Conservation (phyloP, 2,113 vertebrate species). For the Falco punctatus region DNA sequence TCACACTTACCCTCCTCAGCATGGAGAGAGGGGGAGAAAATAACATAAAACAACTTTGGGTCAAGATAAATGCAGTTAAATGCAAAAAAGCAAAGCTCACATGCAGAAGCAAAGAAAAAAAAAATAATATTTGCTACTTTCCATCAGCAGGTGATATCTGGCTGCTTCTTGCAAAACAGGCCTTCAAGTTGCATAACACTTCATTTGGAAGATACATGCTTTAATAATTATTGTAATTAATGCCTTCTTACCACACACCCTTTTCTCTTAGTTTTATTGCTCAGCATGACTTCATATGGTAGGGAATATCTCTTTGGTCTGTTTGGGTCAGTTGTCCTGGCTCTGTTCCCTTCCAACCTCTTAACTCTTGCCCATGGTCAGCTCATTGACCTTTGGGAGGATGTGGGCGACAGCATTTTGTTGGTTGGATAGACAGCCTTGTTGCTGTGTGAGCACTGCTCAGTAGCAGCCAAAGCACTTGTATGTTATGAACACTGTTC, state of each 20-base stretch:
- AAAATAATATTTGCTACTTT: not conserved
- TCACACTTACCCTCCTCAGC: too few species aligned
- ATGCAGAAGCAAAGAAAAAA: not conserved
- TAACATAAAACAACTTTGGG: not conserved
- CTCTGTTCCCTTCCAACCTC: not conserved
- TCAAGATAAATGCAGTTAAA: not conserved
- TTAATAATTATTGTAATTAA: not conserved
- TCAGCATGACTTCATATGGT: not conserved
- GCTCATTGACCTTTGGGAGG: not conserved
- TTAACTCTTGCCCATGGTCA: not conserved
- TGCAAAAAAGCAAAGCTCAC: not conserved
- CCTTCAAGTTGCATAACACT: not conserved
- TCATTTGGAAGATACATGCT: not conserved
- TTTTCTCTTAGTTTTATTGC: not conserved
- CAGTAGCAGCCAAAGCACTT: not conserved
- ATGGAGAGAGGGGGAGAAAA: not conserved
- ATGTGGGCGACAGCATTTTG: not conserved
- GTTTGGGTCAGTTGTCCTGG: not conserved
- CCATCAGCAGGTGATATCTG: not conserved
- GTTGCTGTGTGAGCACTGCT: not conserved
- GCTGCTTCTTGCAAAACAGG: not conserved
- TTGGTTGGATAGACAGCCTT: not conserved
- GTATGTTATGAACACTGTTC: not conserved
- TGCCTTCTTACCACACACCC: too few species aligned
- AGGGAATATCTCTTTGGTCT: not conserved